phyloP scores from a whole-genome alignment of 1,140 invertebrate species.

The Halyomorpha halys region DNA sequence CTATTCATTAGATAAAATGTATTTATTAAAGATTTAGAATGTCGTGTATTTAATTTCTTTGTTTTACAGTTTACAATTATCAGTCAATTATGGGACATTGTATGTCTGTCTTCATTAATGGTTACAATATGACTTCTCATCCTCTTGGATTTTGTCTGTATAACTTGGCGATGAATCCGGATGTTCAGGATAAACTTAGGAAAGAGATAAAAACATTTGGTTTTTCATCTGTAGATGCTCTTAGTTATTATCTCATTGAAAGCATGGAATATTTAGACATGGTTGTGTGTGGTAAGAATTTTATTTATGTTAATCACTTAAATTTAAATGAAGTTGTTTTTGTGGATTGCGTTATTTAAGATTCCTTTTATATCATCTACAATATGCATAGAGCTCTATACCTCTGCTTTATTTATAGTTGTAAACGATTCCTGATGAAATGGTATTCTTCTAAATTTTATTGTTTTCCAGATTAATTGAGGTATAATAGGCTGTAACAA shows the following conservation, averaged over 20 bases:
- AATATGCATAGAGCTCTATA: no score
- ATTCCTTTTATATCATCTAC: no score
- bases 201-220: conserved; percentile 41
- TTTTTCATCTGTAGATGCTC: not conserved
- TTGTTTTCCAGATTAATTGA: no score
- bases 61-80: conserved; percentile 22
- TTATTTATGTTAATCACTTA: not conserved
- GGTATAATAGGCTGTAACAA: no score
- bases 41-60: conserved; percentile 11
- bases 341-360: no score
- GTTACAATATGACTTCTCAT: conserved; percentile 35
- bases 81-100: conserved; percentile 20
- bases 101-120: conserved; percentile 20
- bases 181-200: conserved; percentile 45
- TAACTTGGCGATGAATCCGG: conserved; percentile 42
- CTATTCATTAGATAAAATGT: not conserved
- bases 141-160: conserved; percentile 39
- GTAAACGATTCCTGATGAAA: no score
- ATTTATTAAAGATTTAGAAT: not conserved
- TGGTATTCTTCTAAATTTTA: no score
- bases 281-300: conserved; percentile 18
- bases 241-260: conserved; percentile 8
- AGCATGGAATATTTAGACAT: conserved; percentile 22
- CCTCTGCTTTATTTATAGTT: no score
- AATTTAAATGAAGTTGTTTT: no score